Base-by-base conservation (phyloP, 1,140 invertebrate species). In the Pentalonia nigronervosa region DNA sequence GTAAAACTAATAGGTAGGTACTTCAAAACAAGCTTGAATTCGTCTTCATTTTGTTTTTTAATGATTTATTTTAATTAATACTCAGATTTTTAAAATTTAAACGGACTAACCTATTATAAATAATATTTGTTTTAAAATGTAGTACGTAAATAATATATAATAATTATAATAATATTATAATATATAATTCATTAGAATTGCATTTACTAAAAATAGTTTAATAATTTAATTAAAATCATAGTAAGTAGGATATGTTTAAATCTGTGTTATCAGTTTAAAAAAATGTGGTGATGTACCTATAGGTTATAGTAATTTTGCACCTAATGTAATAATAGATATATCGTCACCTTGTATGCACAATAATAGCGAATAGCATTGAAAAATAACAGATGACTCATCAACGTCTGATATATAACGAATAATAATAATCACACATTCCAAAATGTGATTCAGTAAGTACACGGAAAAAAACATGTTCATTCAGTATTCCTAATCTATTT, bases 321-420 rank as follows among this genome's bases (percentile, higher is more conserved):
- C 88, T 89, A 89, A 56, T 53, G 50, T 34, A 56, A 89, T 56
- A 56, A 53, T 56, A 89, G 34, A 11, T 89, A 25, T 9, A 48
- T 20, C 34, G 88, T 89, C 50, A 89, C 88, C 88, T 60, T 90
- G 89, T 30, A n/a, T 90, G 89, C 60, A 56, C 30, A 45, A 90
- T 56, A 47, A 90, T 89, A 67, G 14, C 89, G 41, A 90, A 67
- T 90, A 60, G 56, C 36, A 90, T 67, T 90, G 89, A 60, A 45
- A 45, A 67, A 67, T 45, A 90, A 45, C 17, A 25, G 56, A 90
- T 90, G 89, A 90, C 89, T 90, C 89, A 90, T 90, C 53, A 47
- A 90, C 89, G 89, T 67, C 36, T 45, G 7, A 90, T 41, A 90
- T 90, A 67, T 90, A 14, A 45, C 89, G 53, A 88, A 86, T 76